Percentiles rank a stretch among this genome's conserved stretches.
phyloP scores from a whole-genome alignment of 2,888 invertebrate genomes.

The Polydrusus tereticollis region DNA sequence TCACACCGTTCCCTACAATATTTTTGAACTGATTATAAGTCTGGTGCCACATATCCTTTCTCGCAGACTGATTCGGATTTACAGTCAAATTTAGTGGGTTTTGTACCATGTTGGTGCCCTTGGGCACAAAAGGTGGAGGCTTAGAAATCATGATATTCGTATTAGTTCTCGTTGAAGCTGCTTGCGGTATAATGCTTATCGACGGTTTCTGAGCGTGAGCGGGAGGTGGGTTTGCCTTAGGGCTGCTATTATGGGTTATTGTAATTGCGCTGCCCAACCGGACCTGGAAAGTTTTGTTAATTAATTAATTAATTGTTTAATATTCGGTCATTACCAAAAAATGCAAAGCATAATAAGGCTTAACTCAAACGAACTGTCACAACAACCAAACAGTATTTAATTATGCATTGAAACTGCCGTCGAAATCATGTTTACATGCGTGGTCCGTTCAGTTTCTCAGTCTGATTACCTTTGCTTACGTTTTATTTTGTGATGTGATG shows the following conservation, averaged over 20 bases:
- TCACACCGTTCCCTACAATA: too few relatives aligned
- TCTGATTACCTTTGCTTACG: too few relatives aligned
- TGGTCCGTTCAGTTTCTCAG: too few relatives aligned
- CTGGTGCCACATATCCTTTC: not conserved
- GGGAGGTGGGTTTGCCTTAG: not conserved
- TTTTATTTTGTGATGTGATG: too few relatives aligned
- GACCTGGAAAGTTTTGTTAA: not conserved
- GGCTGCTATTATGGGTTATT: not conserved
- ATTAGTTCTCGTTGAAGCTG: not conserved
- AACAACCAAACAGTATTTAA: too few relatives aligned
- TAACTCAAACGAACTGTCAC: too few relatives aligned
- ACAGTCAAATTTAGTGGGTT: not conserved
- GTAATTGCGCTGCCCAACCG: not conserved
- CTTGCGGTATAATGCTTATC: constrained; percentile 1
- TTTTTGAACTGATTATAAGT: not conserved
- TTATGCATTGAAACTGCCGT: too few relatives aligned
- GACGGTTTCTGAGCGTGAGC: constrained; percentile 13
- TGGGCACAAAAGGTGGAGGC: not conserved
- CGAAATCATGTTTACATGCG: too few relatives aligned
- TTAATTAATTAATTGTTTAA: not conserved
- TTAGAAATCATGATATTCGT: not conserved
- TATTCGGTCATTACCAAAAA: too few relatives aligned
- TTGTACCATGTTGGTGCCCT: not conserved
- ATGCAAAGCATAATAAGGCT: too few relatives aligned
- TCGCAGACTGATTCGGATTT: not conserved